Conservation (phyloP, 2,888 invertebrate genomes). For the Pegoplata infirma region DNA sequence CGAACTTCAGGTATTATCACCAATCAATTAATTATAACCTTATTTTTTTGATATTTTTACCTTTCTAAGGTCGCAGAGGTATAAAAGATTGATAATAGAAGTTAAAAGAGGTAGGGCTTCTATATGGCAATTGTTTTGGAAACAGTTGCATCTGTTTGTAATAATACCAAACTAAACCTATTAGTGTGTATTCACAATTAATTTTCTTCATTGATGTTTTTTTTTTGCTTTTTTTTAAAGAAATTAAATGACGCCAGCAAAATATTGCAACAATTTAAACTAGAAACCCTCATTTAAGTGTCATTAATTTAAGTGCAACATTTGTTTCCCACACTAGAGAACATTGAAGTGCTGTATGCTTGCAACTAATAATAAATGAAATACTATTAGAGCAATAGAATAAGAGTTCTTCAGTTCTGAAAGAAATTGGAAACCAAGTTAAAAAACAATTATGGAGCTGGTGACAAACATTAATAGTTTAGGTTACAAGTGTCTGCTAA, state of each 20-base stretch:
- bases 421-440: no score
- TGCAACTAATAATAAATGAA: no score
- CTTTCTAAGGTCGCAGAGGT: not conserved
- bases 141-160: constrained; percentile 40
- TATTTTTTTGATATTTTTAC: no score
- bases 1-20: constrained; percentile 50
- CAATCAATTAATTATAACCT: constrained; percentile 52
- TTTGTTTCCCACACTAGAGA: no score
- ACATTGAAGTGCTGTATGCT: no score
- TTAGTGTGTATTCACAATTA: constrained; percentile 34
- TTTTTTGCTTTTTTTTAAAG: not conserved
- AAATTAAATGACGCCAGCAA: constrained; percentile 22
- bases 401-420: no score
- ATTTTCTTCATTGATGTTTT: constrained; percentile 42
- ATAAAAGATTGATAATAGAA: constrained; percentile 2
- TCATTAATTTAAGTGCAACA: not conserved
- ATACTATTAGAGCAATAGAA: no score
- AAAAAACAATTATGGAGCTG: no score
- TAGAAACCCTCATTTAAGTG: not conserved
- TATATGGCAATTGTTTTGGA: constrained; percentile 9
- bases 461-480: no score
- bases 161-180: constrained; percentile 28
- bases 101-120: constrained; percentile 44
- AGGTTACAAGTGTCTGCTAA: no score
- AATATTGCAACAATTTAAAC: not conserved